Conservation (phyloP, 2,797 vertebrate species). For the Lagothrix lagotricha region DNA sequence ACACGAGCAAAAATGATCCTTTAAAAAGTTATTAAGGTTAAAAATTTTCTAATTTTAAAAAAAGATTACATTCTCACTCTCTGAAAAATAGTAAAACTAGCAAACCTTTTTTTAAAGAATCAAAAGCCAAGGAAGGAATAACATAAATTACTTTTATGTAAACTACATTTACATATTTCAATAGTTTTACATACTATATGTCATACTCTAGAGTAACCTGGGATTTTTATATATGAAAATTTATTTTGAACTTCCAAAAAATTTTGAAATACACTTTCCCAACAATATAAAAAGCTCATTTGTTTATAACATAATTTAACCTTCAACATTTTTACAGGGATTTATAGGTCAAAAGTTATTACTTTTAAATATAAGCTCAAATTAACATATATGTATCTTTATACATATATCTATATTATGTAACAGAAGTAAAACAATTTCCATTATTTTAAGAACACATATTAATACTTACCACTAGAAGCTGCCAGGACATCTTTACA, state of each 20-base stretch:
- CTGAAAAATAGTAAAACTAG: neutral
- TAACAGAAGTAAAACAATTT: conserved; percentile 12
- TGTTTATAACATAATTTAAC: neutral
- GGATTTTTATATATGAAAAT: conserved; percentile 37
- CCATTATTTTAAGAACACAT: conserved; percentile 17
- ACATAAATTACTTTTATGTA: neutral
- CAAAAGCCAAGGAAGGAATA: neutral
- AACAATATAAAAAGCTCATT: conserved; percentile 10
- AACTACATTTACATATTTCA: neutral
- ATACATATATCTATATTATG: neutral
- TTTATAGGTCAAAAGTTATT: neutral
- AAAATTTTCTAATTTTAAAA: neutral
- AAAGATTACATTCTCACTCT: conserved; percentile 8
- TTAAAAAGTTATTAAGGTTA: neutral
- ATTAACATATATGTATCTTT: neutral
- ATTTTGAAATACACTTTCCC: neutral
- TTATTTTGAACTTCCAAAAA: conserved; percentile 15
- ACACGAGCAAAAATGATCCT: neutral
- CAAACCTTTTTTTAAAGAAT: neutral
- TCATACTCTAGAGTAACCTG: neutral
- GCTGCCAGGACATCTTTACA: conserved; percentile 99
- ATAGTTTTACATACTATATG: neutral
- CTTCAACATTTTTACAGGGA: neutral
- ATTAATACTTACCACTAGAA: conserved; percentile 90
- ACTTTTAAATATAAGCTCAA: conserved; percentile 42